Evolutionary conservation across 2,113 vertebrate species (phyloP), one percentile per base, ranked within the genome.

Genomic region (Camelus bactrianus): DNA sequence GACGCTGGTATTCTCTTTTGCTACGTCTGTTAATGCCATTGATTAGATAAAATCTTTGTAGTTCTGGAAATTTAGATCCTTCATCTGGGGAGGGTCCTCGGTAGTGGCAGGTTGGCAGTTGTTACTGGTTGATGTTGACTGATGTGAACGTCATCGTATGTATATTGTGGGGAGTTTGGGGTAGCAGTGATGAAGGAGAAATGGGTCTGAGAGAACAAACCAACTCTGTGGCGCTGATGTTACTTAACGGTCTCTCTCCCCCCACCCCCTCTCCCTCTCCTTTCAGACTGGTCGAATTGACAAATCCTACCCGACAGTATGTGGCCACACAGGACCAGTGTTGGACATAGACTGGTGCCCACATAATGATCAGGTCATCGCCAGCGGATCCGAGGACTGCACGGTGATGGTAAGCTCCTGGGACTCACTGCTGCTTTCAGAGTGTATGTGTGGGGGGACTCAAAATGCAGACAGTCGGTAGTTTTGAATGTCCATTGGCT

Each of bases 301-400:
- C 98, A 99, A 99, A 97, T 99, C 99, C 94, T 99, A 99, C 98
- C 99, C 99, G 26, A 99, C 99, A 32, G 99, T 99, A 91, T 99
- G 99, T 92, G 99, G 99, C 46, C 99, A 99, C 98, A 99, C 99
- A 6, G 99, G 99, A 65, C 99, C 99, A 0, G 99, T 99, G 98
- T 98, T 99, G 75, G 99, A 99, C 98, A 99, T 99, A 13, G 99
- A 99, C 28, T 99, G 99, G 99, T 99, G 99, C 94, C 99, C 99
- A 52, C 99, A 99, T 88, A 99, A 99, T 0, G 99, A 99, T 96
- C 99, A 99, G 30, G 99, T 99, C 93, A 99, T 99, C 6, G 99
- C 99, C 98, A 99, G 99, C 0, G 99, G 99, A 79, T 99, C 99
- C 0, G 99, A 99, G 98, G 99, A 99, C 98, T 99, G 99, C 98